A percentile compares a stretch with the other conserved stretches of the same genome.
These are phyloP conservation scores for Belgica antarctica DNA, from an alignment of 2,888 invertebrate genomes.

Conservation along the genomic window DNA sequence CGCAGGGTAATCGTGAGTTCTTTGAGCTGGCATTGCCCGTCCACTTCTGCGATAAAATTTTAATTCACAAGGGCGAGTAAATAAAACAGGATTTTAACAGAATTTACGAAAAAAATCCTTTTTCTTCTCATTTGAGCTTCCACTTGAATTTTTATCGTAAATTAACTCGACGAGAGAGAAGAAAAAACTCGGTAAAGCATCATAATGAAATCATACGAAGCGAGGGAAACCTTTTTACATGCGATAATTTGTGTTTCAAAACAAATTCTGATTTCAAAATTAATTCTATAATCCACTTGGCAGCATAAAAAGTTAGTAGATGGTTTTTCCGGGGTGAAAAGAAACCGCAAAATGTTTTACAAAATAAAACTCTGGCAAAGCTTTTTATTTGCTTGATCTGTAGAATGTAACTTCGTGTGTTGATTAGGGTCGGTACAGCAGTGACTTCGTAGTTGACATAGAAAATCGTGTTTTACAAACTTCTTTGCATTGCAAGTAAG, in stretches of 20 bases:
- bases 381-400: slow-evolving; percentile 19
- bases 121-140: background rate
- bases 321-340: no score
- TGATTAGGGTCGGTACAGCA: no score
- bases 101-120: no score
- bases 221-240: background rate
- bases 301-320: background rate
- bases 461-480: no score
- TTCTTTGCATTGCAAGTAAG: no score
- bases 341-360: slow-evolving; percentile 14
- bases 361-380: slow-evolving; percentile 18
- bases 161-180: slow-evolving; percentile 17
- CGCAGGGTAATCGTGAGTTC: slow-evolving; percentile 16
- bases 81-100: slow-evolving; percentile 21
- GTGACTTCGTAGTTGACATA: no score
- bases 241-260: background rate
- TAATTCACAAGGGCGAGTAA: slow-evolving; percentile 29
- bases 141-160: slow-evolving; percentile 23
- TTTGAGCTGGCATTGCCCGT: background rate
- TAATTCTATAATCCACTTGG: slow-evolving; percentile 19
- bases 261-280: background rate
- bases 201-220: slow-evolving; percentile 3
- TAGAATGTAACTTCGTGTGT: no score
- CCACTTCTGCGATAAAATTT: slow-evolving; percentile 5
- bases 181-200: background rate